Evolutionary conservation across 2,888 invertebrate species (phyloP).

Genomic region (Rhaphigaster nebulosa): DNA sequence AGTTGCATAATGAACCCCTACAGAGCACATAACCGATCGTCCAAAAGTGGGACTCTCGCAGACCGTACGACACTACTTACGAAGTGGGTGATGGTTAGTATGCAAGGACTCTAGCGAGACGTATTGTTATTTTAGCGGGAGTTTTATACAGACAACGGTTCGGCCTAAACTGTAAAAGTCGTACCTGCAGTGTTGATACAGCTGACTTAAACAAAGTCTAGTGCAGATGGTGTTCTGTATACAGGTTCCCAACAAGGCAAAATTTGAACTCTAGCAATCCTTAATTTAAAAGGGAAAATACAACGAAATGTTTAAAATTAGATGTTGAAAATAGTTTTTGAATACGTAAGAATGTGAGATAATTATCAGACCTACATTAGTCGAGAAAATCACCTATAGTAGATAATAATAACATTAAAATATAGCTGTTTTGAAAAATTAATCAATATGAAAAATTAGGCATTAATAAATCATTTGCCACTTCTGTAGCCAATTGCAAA

Average conservation of each 20-base stretch:
- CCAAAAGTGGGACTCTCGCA: background rate
- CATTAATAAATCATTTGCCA: too few species aligned
- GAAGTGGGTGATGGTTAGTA: background rate
- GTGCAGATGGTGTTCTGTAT: background rate
- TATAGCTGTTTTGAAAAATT: too few species aligned
- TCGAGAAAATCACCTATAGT: too few species aligned
- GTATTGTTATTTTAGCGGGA: conserved; percentile 1
- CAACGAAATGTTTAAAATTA: too few species aligned
- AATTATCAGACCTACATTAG: too few species aligned
- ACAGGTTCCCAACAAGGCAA: background rate
- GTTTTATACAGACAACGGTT: background rate
- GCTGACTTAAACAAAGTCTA: background rate
- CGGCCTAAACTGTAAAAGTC: background rate
- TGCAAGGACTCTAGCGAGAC: background rate
- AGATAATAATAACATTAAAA: too few species aligned
- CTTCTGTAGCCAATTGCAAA: too few species aligned
- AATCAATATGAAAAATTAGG: too few species aligned
- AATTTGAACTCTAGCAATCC: too few species aligned
- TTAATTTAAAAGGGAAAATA: too few species aligned
- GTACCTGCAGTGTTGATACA: background rate
- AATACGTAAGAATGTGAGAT: too few species aligned
- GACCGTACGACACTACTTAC: background rate
- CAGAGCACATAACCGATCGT: background rate
- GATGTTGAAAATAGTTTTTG: too few species aligned
- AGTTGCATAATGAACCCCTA: background rate